Conservation (phyloP, 2,888 invertebrate species). For the Cheiracanthium punctorium region DNA sequence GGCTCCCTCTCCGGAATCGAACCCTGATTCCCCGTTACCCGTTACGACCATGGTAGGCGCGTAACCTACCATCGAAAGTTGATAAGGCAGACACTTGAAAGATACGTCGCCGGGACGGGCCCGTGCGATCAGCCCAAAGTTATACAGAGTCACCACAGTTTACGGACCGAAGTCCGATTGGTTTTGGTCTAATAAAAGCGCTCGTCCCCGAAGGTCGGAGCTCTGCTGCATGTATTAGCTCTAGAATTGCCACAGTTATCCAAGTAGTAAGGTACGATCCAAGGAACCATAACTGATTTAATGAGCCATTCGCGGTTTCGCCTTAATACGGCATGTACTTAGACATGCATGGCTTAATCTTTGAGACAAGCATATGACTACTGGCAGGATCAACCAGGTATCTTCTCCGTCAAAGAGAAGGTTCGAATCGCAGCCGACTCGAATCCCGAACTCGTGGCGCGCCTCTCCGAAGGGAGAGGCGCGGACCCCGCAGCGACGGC, state of each 20-base stretch:
- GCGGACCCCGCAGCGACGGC: too few species aligned
- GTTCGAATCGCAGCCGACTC: too few species aligned
- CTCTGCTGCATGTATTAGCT: conserved; percentile 82
- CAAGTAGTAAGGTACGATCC: conserved; percentile 76
- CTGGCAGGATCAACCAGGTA: too few species aligned
- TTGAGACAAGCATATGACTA: too few species aligned
- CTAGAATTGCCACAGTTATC: conserved; percentile 83
- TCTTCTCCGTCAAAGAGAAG: too few species aligned
- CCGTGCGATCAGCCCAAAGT: conserved; percentile 53
- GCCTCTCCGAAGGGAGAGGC: too few species aligned
- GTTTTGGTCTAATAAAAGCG: too few species aligned
- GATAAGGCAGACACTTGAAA: conserved; percentile 76
- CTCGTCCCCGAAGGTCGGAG: too few species aligned
- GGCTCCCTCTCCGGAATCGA: conserved; percentile 81
- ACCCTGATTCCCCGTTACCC: conserved; percentile 86
- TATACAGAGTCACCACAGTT: conserved; percentile 54
- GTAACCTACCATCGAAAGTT: conserved; percentile 75
- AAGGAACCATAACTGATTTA: conserved; percentile 53
- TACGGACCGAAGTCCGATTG: conserved; percentile 76
- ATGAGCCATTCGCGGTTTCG: too few species aligned
- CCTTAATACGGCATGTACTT: too few species aligned
- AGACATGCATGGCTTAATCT: too few species aligned
- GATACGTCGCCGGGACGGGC: conserved; percentile 69
- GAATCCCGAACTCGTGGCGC: too few species aligned
- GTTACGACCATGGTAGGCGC: conserved; percentile 83